phyloP scores from a whole-genome alignment of 2,888 invertebrate species.

The Oscheius sp. region DNA sequence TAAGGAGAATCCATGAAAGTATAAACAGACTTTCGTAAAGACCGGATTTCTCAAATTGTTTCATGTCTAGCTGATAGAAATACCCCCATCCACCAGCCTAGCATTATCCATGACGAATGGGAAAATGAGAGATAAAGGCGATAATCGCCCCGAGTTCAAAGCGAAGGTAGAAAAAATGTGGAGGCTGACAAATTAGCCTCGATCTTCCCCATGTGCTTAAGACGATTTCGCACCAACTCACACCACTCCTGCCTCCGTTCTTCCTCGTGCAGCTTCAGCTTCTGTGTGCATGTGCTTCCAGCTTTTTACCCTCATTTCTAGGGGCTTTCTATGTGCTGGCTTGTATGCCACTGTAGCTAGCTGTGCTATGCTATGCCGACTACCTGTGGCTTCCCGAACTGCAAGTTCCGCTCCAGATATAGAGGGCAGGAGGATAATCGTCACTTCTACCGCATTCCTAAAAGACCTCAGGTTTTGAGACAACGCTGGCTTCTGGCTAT shows the following conservation, averaged over 20 bases:
- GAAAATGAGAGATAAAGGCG: no score
- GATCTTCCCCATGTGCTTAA: neutral
- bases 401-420: slow-evolving; percentile 74
- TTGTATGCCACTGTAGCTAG: slow-evolving; percentile 15
- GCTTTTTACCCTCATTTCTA: slow-evolving; percentile 19
- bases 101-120: no score
- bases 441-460: slow-evolving; percentile 76
- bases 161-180: no score
- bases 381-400: slow-evolving; percentile 76
- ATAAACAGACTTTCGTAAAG: no score
- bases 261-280: neutral
- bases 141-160: no score
- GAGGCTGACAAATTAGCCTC: no score
- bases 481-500: slow-evolving; percentile 75
- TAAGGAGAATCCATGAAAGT: no score
- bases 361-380: slow-evolving; percentile 73
- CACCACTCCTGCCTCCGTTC: neutral
- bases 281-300: slow-evolving; percentile 16
- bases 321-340: slow-evolving; percentile 29
- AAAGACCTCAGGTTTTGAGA: slow-evolving; percentile 74
- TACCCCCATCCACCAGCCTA: no score
- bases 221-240: neutral
- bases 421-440: slow-evolving; percentile 75
- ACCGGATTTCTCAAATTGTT: no score
- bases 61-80: no score